These are phyloP conservation scores for Sebastes schlegelii DNA, from an alignment of 2,113 vertebrate species.

Conservation along the genomic window DNA sequence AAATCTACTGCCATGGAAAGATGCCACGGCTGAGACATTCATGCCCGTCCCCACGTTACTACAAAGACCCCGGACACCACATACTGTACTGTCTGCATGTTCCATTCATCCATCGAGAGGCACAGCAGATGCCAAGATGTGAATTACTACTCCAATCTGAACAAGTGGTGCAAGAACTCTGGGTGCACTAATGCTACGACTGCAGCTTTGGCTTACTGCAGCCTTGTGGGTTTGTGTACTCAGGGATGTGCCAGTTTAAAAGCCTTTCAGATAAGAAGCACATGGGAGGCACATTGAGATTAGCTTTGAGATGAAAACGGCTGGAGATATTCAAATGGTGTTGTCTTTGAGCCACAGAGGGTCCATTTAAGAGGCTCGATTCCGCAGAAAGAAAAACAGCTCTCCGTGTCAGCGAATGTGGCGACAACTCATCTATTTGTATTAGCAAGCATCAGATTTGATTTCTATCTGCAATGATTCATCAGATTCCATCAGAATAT, in stretches of 20 bases:
- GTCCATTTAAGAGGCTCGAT: conserved; percentile 33
- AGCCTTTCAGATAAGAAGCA: conserved; percentile 67
- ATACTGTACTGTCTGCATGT: conserved; percentile 37
- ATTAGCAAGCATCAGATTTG: conserved; percentile 4
- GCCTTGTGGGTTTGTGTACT: conserved; percentile 41
- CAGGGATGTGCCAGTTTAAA: conserved; percentile 63
- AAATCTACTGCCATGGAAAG: conserved; percentile 70
- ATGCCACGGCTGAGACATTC: conserved; percentile 63
- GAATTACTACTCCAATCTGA: conserved; percentile 60
- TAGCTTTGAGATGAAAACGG: conserved; percentile 45
- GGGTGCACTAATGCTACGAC: conserved; percentile 53
- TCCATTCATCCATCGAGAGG: conserved; percentile 50
- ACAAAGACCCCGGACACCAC: conserved; percentile 56
- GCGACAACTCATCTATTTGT: conserved; percentile 38
- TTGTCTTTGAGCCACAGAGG: conserved; percentile 33
- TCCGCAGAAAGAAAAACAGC: conserved; percentile 18
- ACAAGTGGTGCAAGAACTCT: conserved; percentile 57
- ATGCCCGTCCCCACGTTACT: conserved; percentile 47
- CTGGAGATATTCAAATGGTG: conserved; percentile 53
- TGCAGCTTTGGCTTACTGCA: conserved; percentile 62
- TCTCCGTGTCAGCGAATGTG: conserved; percentile 23
- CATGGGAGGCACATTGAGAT: conserved; percentile 63
- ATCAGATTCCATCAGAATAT: conserved; percentile 8
- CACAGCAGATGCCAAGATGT: conserved; percentile 57
- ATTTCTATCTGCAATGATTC: conserved; percentile 41